These are phyloP conservation scores for Genyomyrus donnyi DNA, from an alignment of 2,113 vertebrate genomes.

Conservation along the genomic window DNA sequence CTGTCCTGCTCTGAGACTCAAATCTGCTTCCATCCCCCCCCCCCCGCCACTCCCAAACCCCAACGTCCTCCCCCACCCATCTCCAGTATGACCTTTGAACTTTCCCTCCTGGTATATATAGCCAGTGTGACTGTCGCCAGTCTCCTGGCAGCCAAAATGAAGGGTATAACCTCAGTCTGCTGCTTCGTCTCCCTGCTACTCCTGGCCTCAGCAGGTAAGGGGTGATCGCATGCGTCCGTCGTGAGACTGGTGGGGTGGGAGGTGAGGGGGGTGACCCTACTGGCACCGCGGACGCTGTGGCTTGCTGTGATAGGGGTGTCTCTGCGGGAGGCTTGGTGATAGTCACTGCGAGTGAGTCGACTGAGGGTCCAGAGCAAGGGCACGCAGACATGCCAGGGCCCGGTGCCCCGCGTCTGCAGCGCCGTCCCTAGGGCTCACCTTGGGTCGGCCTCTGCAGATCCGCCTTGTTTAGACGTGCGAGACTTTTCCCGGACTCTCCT, in stretches of 20 bases:
- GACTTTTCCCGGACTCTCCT: background rate
- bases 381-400: background rate
- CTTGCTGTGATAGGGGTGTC: background rate
- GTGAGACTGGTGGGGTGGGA: background rate
- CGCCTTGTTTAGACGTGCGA: background rate
- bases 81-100: constrained; percentile 55
- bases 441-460: background rate
- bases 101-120: constrained; percentile 65
- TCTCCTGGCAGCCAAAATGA: constrained; percentile 73
- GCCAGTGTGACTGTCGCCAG: constrained; percentile 46
- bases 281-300: background rate
- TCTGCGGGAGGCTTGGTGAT: background rate
- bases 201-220: constrained; percentile 63
- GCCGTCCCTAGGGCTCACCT: background rate
- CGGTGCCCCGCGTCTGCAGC: background rate
- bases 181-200: constrained; percentile 58
- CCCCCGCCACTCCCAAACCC: background rate
- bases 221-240: background rate
- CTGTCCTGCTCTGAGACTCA: background rate
- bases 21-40: background rate
- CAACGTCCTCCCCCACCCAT: background rate
- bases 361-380: background rate
- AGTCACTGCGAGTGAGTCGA: background rate
- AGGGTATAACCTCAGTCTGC: constrained; percentile 60
- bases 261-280: constrained; percentile 11